A percentile compares a stretch with the other conserved stretches of the same genome.
Evolutionary conservation across 37 sponge, comb jelly and placozoan species (phyloP).

Genomic region (Aphrocallistes beatrix): DNA sequence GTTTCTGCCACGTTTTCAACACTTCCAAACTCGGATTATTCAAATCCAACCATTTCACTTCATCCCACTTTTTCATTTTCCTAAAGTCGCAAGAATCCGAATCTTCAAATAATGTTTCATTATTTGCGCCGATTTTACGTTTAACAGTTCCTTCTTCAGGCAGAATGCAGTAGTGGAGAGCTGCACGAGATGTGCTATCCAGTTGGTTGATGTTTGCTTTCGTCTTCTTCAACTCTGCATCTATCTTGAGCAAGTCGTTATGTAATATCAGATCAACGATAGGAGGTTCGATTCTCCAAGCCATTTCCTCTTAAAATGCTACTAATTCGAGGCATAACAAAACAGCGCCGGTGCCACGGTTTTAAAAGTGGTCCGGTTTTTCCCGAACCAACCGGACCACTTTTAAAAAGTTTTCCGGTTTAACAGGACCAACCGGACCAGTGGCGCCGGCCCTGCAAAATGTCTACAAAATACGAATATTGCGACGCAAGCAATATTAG

Average conservation of each 20-base stretch:
- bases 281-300: not conserved
- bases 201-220: not conserved
- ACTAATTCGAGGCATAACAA: too few species aligned
- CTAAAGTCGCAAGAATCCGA: not conserved
- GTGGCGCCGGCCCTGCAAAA: too few species aligned
- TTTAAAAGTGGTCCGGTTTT: too few species aligned
- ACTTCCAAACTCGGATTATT: not conserved
- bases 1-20: not conserved
- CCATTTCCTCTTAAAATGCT: not conserved
- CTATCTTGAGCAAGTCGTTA: not conserved
- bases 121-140: not conserved
- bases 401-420: too few species aligned
- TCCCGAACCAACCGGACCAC: too few species aligned
- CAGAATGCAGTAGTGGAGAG: not conserved
- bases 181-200: not conserved
- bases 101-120: not conserved
- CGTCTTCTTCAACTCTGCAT: not conserved
- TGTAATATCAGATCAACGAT: not conserved
- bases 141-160: not conserved
- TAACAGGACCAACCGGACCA: too few species aligned
- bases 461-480: too few species aligned
- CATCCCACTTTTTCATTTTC: not conserved
- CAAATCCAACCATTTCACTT: not conserved
- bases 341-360: too few species aligned
- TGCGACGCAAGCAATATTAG: too few species aligned